These are phyloP conservation scores for Urocitellus parryii DNA, from an alignment of 2,113 vertebrate species.

Conservation along the genomic window DNA sequence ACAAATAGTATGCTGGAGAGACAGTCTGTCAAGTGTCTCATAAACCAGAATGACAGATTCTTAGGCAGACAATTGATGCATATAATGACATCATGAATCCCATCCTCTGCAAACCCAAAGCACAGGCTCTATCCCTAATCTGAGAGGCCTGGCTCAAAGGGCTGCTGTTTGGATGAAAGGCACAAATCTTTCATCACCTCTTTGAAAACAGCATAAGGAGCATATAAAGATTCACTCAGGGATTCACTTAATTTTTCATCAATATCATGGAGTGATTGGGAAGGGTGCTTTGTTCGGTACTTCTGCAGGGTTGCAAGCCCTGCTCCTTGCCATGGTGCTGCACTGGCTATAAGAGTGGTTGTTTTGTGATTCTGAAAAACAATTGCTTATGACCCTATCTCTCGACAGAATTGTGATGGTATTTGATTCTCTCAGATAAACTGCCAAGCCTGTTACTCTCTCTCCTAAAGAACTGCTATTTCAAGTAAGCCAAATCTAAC, in stretches of 20 bases:
- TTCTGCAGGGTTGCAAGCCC: neutral
- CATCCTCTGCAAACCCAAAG: neutral
- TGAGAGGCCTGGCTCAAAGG: neutral
- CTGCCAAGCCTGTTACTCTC: neutral
- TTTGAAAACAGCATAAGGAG: neutral
- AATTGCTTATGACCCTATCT: neutral
- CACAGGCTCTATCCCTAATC: slow-evolving; percentile 26
- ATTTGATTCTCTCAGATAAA: slow-evolving; percentile 1
- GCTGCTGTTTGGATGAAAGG: neutral
- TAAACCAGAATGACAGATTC: neutral
- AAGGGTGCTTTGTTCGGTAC: neutral
- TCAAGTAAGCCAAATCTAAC: slow-evolving; percentile 12
- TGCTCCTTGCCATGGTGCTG: neutral
- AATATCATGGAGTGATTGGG: neutral
- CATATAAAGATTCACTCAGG: neutral
- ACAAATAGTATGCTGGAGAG: neutral
- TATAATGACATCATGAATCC: neutral
- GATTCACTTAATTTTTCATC: neutral
- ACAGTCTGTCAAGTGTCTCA: neutral
- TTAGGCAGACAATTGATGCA: neutral
- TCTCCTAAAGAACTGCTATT: slow-evolving; percentile 9
- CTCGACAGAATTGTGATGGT: neutral
- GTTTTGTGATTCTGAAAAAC: slow-evolving; percentile 27
- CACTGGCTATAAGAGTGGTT: neutral
- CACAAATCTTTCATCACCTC: neutral